Conservation (phyloP, 2,797 vertebrate genomes). For the Argyrosomus regius region DNA sequence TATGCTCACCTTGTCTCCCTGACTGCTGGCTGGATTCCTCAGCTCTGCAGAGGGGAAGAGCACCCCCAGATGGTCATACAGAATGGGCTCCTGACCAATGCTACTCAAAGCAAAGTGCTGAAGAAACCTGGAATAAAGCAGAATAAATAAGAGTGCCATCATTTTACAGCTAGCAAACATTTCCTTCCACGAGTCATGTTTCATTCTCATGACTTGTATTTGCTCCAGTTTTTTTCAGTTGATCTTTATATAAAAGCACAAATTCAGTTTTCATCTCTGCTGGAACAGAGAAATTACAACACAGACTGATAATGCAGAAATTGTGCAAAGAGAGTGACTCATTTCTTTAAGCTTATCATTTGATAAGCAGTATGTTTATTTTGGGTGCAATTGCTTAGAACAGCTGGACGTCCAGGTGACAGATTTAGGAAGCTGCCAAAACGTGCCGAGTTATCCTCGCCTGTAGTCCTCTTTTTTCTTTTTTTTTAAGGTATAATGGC, state of each 20-base stretch:
- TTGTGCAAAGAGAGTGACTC: background rate
- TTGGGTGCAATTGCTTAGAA: constrained; percentile 12
- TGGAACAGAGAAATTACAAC: background rate
- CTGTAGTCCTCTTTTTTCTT: background rate
- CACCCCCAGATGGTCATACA: constrained; percentile 89
- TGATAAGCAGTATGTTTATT: background rate
- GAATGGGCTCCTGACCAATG: constrained; percentile 89
- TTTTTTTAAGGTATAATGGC: background rate
- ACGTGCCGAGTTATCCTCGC: background rate
- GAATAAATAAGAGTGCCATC: background rate
- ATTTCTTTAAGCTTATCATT: background rate
- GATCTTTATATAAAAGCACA: background rate
- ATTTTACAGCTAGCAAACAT: background rate
- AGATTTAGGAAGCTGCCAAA: constrained; percentile 32
- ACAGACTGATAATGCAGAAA: background rate
- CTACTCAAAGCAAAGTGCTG: constrained; percentile 93
- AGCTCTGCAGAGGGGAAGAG: constrained; percentile 87
- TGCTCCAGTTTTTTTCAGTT: background rate
- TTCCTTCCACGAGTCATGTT: background rate
- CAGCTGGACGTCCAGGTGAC: constrained; percentile 12
- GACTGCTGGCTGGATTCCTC: constrained; percentile 66
- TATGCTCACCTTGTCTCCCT: constrained; percentile 87
- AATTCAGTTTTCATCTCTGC: background rate
- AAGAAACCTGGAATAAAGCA: constrained; percentile 87
- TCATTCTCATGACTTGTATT: background rate